These are phyloP conservation scores for Corydoras maculifer DNA, from an alignment of 2,113 vertebrate genomes.

Conservation along the genomic window DNA sequence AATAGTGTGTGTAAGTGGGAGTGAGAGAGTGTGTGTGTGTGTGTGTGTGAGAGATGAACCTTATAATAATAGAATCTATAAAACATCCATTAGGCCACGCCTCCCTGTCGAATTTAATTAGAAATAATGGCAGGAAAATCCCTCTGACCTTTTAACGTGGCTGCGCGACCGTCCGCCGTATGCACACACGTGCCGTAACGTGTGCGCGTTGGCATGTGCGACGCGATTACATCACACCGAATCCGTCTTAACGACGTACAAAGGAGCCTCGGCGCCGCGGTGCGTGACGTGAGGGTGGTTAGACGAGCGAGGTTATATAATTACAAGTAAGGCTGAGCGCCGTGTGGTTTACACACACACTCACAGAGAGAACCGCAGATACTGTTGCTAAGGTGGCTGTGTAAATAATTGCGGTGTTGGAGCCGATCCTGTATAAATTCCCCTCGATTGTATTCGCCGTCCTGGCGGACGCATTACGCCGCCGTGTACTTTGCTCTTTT, in stretches of 20 bases:
- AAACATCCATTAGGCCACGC: too few relatives aligned
- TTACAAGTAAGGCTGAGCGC: conserved; percentile 1
- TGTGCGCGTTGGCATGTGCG: not conserved
- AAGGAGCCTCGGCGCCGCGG: not conserved
- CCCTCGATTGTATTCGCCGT: conserved; percentile 32
- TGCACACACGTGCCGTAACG: not conserved
- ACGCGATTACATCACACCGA: not conserved
- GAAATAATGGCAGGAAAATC: too few relatives aligned
- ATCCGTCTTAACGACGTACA: not conserved
- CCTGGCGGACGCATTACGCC: conserved; percentile 35
- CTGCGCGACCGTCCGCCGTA: not conserved
- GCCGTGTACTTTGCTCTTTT: conserved; percentile 37
- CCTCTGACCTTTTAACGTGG: not conserved
- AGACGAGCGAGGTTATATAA: conserved; percentile 5
- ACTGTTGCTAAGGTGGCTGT: conserved; percentile 8
- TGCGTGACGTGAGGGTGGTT: not conserved
- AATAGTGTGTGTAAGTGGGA: too few relatives aligned
- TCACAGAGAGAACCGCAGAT: not conserved
- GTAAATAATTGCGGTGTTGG: conserved; percentile 25
- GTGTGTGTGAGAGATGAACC: too few relatives aligned
- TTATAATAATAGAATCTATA: too few relatives aligned
- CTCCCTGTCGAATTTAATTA: too few relatives aligned
- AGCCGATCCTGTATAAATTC: conserved; percentile 30
- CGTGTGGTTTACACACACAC: conserved; percentile 11
- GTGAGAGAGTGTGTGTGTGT: too few relatives aligned